Percentiles rank a stretch among this genome's conserved stretches.
These are phyloP conservation scores for Dendrolimus houi DNA, from an alignment of 2,888 invertebrate genomes.

Conservation along the genomic window DNA sequence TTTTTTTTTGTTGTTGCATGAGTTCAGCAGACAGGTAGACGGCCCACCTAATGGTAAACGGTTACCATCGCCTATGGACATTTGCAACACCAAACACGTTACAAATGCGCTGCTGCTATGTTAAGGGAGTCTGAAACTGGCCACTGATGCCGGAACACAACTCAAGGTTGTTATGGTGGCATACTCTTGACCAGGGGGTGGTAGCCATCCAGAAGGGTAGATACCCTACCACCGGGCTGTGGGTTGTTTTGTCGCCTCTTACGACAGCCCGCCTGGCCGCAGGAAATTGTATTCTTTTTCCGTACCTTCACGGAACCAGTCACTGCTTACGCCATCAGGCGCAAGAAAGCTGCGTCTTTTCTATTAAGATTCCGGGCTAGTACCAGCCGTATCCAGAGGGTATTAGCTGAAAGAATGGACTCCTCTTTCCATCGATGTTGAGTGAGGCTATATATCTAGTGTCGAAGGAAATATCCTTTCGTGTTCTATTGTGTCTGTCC, in stretches of 20 bases:
- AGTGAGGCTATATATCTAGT: too few species aligned
- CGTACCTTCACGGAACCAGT: neutral
- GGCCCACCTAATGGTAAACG: neutral
- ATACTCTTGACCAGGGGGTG: neutral
- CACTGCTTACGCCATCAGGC: too few species aligned
- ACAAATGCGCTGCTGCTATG: neutral
- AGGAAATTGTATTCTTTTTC: neutral
- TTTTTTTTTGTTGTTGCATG: neutral
- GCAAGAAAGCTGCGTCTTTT: too few species aligned
- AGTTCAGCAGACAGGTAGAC: neutral
- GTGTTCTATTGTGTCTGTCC: too few species aligned
- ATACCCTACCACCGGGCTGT: neutral
- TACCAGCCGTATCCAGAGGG: too few species aligned
- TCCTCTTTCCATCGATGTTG: too few species aligned
- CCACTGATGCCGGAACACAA: neutral
- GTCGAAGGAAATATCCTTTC: too few species aligned
- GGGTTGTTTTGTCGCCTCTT: neutral
- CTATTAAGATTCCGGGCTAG: too few species aligned
- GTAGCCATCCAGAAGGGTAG: neutral
- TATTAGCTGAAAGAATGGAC: too few species aligned
- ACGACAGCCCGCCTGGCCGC: neutral
- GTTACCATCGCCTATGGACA: neutral
- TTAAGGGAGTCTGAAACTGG: neutral
- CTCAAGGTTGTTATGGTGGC: neutral
- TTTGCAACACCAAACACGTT: neutral